Conservation (phyloP, 2,797 vertebrate genomes). For the Tarsius wallacei region DNA sequence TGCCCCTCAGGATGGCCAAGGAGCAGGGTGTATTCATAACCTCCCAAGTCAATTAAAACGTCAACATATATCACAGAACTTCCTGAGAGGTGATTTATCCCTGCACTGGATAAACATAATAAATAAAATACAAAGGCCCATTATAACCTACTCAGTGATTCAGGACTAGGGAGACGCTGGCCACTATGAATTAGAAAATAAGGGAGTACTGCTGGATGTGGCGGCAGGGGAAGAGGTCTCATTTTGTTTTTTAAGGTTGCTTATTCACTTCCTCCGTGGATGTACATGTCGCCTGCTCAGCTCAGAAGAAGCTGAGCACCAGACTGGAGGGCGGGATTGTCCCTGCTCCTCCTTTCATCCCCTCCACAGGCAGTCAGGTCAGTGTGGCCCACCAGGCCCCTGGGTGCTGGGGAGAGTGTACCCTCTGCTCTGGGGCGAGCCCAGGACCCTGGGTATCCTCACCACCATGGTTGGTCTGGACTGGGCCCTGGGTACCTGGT, state of each 20-base stretch:
- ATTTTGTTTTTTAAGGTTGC: background rate
- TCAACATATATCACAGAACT: background rate
- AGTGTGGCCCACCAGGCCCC: too few relatives aligned
- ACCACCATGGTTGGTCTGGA: too few relatives aligned
- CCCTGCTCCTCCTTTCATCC: background rate
- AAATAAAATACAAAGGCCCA: background rate
- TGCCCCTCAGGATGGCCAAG: too few relatives aligned
- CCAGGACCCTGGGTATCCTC: too few relatives aligned
- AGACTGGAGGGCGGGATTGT: background rate
- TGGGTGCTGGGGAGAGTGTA: too few relatives aligned
- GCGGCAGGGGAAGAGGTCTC: too few relatives aligned
- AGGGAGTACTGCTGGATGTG: rapidly evolving
- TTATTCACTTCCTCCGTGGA: too few relatives aligned
- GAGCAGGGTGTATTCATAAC: background rate
- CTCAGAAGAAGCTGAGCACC: too few relatives aligned
- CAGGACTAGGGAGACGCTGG: background rate
- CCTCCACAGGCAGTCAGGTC: background rate
- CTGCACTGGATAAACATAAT: background rate
- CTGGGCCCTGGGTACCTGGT: too few relatives aligned
- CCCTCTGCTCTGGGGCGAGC: too few relatives aligned
- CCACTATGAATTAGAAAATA: background rate
- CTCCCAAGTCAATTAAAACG: background rate
- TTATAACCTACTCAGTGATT: background rate
- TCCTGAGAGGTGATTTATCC: background rate
- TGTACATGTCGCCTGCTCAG: too few relatives aligned